Evolutionary conservation across 2,113 vertebrate species (phyloP).

Genomic region (Hepsetus odoe): DNA sequence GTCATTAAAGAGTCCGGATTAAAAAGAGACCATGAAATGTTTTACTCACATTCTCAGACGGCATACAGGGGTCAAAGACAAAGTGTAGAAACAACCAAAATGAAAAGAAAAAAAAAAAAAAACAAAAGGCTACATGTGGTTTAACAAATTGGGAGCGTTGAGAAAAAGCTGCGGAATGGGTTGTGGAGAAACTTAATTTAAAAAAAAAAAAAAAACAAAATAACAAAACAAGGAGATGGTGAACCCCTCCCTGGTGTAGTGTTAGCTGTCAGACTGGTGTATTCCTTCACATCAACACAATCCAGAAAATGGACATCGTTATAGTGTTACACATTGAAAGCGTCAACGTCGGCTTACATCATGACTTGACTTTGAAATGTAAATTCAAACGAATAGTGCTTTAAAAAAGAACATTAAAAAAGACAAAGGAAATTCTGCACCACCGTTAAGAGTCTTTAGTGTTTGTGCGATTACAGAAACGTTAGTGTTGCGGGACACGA

Average conservation of each 20-base stretch:
- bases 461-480: not conserved
- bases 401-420: not conserved
- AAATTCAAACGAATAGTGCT: not conserved
- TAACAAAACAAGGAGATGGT: not conserved
- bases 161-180: slow-evolving; percentile 14
- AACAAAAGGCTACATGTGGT: slow-evolving; percentile 28
- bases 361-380: not conserved
- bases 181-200: too few relatives aligned
- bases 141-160: slow-evolving; percentile 40
- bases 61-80: slow-evolving; percentile 56
- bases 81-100: slow-evolving; percentile 39
- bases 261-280: not conserved
- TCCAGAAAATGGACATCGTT: not conserved
- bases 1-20: slow-evolving; percentile 22
- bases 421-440: not conserved
- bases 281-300: not conserved
- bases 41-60: slow-evolving; percentile 63
- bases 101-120: too few relatives aligned
- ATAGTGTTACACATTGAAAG: not conserved
- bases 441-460: too few relatives aligned
- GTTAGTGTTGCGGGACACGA: slow-evolving; percentile 31
- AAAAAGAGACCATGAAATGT: slow-evolving; percentile 65
- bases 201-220: too few relatives aligned
- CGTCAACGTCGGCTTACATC: not conserved
- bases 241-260: not conserved